Conservation (phyloP, 2,797 vertebrate genomes). For the Spheniscus humboldti region DNA sequence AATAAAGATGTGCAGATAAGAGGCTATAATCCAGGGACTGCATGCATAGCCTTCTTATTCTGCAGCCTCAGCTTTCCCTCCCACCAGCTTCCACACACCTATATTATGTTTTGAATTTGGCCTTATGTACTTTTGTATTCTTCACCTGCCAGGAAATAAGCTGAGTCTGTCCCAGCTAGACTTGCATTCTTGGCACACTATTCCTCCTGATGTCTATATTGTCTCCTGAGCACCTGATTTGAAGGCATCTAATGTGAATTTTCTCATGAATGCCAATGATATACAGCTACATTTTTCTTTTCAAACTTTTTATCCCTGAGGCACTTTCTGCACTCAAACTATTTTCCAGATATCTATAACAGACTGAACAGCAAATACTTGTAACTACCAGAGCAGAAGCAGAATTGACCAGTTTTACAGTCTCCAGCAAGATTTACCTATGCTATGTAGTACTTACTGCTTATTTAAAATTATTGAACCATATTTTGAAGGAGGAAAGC, state of each 20-base stretch:
- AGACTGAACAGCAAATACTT: slow-evolving; percentile 64
- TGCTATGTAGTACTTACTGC: not conserved
- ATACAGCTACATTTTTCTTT: slow-evolving; percentile 63
- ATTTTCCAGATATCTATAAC: slow-evolving; percentile 57
- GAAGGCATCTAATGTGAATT: slow-evolving; percentile 62
- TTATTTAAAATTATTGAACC: slow-evolving; percentile 53
- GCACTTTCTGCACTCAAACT: slow-evolving; percentile 54
- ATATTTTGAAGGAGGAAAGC: not conserved
- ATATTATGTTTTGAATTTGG: slow-evolving; percentile 16
- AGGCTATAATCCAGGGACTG: not conserved
- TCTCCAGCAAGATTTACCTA: slow-evolving; percentile 47
- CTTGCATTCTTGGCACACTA: slow-evolving; percentile 53
- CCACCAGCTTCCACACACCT: not conserved
- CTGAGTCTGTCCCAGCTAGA: not conserved
- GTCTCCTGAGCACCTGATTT: slow-evolving; percentile 65
- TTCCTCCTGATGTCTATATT: slow-evolving; percentile 62
- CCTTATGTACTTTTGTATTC: not conserved
- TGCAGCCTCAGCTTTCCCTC: slow-evolving; percentile 28
- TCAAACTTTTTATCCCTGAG: slow-evolving; percentile 61
- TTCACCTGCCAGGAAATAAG: slow-evolving; percentile 12
- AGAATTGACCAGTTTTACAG: not conserved
- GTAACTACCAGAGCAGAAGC: slow-evolving; percentile 43
- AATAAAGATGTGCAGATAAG: not conserved
- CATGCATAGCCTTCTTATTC: not conserved
- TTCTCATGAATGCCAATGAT: slow-evolving; percentile 75